Conservation (phyloP, 2,113 vertebrate species). For the Spilogale gracilis region DNA sequence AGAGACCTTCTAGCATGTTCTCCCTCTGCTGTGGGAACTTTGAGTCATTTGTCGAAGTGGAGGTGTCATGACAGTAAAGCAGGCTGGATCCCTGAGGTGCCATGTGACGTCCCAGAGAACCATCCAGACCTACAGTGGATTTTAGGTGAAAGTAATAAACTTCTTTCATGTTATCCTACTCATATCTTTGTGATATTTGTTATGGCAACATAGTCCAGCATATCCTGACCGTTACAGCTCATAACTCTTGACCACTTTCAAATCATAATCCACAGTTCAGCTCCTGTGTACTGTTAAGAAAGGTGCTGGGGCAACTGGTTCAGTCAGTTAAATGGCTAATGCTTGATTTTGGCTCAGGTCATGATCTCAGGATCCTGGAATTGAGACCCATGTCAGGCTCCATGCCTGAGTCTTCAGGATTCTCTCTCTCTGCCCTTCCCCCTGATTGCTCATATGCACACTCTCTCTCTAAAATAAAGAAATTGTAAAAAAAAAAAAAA, state of each 20-base stretch:
- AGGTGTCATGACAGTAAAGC: not conserved
- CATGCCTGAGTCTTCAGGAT: not conserved
- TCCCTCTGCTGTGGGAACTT: not conserved
- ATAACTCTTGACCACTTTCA: not conserved
- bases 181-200: not conserved
- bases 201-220: not conserved
- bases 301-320: not conserved
- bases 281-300: not conserved
- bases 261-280: not conserved
- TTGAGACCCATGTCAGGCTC: not conserved
- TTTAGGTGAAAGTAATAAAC: not conserved
- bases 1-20: not conserved
- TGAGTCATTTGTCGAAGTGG: not conserved
- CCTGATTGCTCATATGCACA: accelerated
- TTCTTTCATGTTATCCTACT: not conserved
- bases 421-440: not conserved
- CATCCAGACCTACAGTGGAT: not conserved
- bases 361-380: not conserved
- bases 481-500: not conserved
- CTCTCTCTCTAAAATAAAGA: not conserved
- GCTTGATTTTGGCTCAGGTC: not conserved
- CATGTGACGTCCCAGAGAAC: not conserved
- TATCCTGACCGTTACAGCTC: not conserved
- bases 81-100: not conserved
- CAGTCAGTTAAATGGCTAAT: not conserved